A percentile compares a stretch with the other conserved stretches of the same genome.
Conservation (phyloP, 2,888 invertebrate species). For the Antheraea yamamai region DNA sequence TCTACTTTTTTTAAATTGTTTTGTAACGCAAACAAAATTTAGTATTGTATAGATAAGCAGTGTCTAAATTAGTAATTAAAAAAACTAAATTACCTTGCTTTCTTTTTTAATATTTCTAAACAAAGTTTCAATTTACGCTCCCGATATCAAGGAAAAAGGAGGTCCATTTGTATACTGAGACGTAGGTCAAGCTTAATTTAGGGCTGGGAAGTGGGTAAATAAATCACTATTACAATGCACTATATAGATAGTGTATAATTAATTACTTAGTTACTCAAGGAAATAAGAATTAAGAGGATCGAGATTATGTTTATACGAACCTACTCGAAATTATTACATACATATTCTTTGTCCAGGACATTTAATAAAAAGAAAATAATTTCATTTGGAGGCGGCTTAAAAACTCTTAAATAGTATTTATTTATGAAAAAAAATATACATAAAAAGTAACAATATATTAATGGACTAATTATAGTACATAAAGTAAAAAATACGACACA, state of each 20-base stretch:
- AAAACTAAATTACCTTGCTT: too few species aligned
- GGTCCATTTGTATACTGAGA: conserved; percentile 29
- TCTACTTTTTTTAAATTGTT: too few species aligned
- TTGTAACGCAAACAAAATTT: too few species aligned
- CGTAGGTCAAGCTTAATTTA: conserved; percentile 31
- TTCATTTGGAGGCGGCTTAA: too few species aligned
- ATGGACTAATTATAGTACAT: too few species aligned
- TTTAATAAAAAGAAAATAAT: too few species aligned
- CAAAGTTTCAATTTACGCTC: conserved; percentile 10
- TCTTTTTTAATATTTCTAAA: neutral
- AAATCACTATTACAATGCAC: conserved; percentile 23
- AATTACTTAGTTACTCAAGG: conserved; percentile 17
- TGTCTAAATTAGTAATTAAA: too few species aligned
- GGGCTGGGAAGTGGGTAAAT: conserved; percentile 30
- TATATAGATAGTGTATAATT: neutral
- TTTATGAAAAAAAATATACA: too few species aligned
- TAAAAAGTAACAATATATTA: too few species aligned
- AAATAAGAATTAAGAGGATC: neutral
- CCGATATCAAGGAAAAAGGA: conserved; percentile 20
- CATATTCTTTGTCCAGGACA: neutral
- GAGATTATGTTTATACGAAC: neutral
- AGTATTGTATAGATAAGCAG: too few species aligned
- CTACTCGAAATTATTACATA: neutral
- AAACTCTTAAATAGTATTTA: too few species aligned
- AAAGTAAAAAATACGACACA: too few species aligned